Evolutionary conservation across 2,113 vertebrate genomes (phyloP).

Genomic region (Oreochromis tanganicae): DNA sequence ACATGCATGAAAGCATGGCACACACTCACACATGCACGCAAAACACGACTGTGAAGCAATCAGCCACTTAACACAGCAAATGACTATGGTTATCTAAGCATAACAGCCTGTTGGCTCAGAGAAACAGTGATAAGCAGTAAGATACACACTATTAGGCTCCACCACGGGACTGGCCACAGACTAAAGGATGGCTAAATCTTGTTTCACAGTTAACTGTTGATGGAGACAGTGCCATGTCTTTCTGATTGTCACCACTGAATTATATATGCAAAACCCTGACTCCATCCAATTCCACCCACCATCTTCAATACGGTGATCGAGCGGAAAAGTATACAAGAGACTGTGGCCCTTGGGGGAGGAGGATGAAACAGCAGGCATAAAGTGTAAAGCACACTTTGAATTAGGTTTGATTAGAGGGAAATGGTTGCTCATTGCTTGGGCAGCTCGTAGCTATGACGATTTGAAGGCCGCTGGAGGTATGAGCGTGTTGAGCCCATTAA

Average conservation of each 20-base stretch:
- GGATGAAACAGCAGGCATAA: slow-evolving; percentile 13
- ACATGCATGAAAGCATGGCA: slow-evolving; percentile 10
- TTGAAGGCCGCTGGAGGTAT: slow-evolving; percentile 13
- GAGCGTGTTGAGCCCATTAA: slow-evolving; percentile 49
- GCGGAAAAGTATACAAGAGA: not conserved
- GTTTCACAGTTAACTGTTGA: slow-evolving; percentile 46
- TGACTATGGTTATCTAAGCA: slow-evolving; percentile 59
- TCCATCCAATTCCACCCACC: not conserved
- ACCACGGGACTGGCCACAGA: slow-evolving; percentile 22
- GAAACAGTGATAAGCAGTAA: slow-evolving; percentile 45
- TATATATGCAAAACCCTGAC: slow-evolving; percentile 30
- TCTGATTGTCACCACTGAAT: not conserved
- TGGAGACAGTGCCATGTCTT: slow-evolving; percentile 4
- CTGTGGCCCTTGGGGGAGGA: not conserved
- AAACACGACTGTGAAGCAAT: slow-evolving; percentile 34
- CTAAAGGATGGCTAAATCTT: slow-evolving; percentile 37
- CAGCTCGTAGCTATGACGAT: not conserved
- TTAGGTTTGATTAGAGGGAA: slow-evolving; percentile 48
- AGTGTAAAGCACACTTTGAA: slow-evolving; percentile 11
- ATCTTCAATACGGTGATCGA: not conserved
- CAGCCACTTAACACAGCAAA: slow-evolving; percentile 57
- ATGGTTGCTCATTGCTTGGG: not conserved
- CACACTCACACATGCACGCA: not conserved
- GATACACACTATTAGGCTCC: slow-evolving; percentile 50
- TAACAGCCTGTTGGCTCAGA: slow-evolving; percentile 57